Base-by-base conservation (phyloP, 2,888 invertebrate genomes). In the Ophion obscuratus region DNA sequence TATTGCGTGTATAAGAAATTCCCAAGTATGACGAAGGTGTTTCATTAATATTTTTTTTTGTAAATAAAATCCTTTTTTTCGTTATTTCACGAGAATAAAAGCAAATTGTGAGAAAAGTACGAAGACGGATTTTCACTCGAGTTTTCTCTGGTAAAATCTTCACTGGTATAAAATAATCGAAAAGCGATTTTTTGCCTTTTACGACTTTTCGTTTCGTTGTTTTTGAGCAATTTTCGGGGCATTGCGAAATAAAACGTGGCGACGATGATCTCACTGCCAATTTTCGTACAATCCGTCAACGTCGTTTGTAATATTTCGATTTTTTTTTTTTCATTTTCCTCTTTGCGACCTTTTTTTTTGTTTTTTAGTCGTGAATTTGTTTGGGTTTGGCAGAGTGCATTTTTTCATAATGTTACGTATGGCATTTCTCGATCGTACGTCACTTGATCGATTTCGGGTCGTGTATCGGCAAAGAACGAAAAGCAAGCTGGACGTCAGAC, bases 211-310 rank as follows among this genome's bases (percentile, higher is more conserved):
- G 62, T 31, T 36, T 85, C 85, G 76, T 85, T 85, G 83, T 73
- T 81, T 53, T 87, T 83, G 85, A 83, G 83, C 85, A 83, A 85
- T 62, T 71, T 64, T 64, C 47, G 61, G 67, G 74, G 78, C 62
- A 75, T 77, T 71, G 61, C 70, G 57, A 40, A 17, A 74, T 62
- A 53, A 47, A 67, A 75, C 14, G 53, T 53, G 17, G 17, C 14
- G 11, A 53, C 53, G 53, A 14, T 53, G 53, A 53, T 53, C 53
- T 14, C 53, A 14, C 17, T 53, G 4, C 14, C 17, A 2, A 53
- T 53, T 53, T 53, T 53, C 53, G 53, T 53, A 53, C 53, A 17
- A 53, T 53, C 14, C 14, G 17, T 53, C 53, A 53, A 0, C 53
- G 53, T 5, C 53, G 53, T 14, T 14, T 14, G 47, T 14, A 1